A percentile compares a stretch with the other conserved stretches of the same genome.
These are phyloP conservation scores for Chirona hameri DNA, from an alignment of 2,888 invertebrate species.

Conservation along the genomic window DNA sequence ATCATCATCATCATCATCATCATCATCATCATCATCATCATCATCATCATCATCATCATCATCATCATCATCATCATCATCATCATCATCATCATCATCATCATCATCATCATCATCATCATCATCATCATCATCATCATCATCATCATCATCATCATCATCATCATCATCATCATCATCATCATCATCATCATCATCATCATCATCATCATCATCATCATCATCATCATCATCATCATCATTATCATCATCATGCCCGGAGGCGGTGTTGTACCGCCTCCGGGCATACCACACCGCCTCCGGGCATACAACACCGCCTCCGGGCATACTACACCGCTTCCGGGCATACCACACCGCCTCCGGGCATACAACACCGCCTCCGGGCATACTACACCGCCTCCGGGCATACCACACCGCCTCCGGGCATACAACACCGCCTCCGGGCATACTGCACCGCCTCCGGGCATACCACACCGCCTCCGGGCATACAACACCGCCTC, in stretches of 20 bases:
- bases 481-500: no score
- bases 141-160: slow-evolving; percentile 22
- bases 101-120: slow-evolving; percentile 22
- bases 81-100: slow-evolving; percentile 22
- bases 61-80: slow-evolving; percentile 22
- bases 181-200: slow-evolving; percentile 22
- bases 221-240: slow-evolving; percentile 22
- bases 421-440: no score
- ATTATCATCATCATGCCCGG: slow-evolving; percentile 1
- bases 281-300: no score
- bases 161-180: slow-evolving; percentile 22
- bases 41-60: slow-evolving; percentile 22
- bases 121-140: slow-evolving; percentile 22
- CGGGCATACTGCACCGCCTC: no score
- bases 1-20: slow-evolving; percentile 22
- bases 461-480: no score
- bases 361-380: no score
- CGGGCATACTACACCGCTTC: no score
- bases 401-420: no score
- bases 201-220: slow-evolving; percentile 22
- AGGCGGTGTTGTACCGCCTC: no score
- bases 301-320: no score
- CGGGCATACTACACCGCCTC: no score
- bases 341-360: no score
- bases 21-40: slow-evolving; percentile 22